Evolutionary conservation across 2,113 vertebrate genomes (phyloP).

Genomic region (Vimba vimba): DNA sequence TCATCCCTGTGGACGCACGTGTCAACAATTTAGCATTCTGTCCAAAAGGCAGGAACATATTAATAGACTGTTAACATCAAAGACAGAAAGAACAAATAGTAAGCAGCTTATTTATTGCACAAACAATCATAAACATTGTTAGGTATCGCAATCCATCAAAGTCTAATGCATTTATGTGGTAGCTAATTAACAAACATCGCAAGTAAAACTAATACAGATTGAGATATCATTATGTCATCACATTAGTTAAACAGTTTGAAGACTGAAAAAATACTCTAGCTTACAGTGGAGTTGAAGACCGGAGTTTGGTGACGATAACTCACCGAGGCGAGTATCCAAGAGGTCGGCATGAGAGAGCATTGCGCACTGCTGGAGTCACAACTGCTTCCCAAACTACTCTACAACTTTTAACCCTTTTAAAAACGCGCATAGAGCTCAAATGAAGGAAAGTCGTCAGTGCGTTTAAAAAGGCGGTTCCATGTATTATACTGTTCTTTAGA

Average conservation of each 20-base stretch:
- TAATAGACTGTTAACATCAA: background rate
- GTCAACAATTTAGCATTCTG: conserved; percentile 19
- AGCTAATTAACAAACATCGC: conserved; percentile 47
- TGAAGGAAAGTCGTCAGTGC: conserved; percentile 98
- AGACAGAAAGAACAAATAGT: background rate
- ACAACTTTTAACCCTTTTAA: conserved; percentile 68
- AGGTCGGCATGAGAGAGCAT: conserved; percentile 99
- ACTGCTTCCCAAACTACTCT: conserved; percentile 87
- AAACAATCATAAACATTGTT: background rate
- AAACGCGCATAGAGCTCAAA: conserved; percentile 82
- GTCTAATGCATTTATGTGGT: conserved; percentile 42
- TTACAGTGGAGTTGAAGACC: conserved; percentile 83
- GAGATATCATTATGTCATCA: conserved; percentile 80
- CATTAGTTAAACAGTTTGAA: conserved; percentile 73
- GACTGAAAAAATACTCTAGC: conserved; percentile 74
- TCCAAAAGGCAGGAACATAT: conserved; percentile 14
- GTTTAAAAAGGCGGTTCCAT: conserved; percentile 97
- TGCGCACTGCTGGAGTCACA: conserved; percentile 95
- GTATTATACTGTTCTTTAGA: conserved; percentile 99
- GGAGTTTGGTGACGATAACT: conserved; percentile 85
- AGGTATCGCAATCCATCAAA: background rate
- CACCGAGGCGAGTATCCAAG: conserved; percentile 99
- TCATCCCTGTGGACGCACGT: conserved; percentile 87
- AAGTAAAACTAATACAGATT: conserved; percentile 64
- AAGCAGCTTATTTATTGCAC: background rate